phyloP scores from a whole-genome alignment of 1,140 invertebrate genomes.

The Anastatus disparis region DNA sequence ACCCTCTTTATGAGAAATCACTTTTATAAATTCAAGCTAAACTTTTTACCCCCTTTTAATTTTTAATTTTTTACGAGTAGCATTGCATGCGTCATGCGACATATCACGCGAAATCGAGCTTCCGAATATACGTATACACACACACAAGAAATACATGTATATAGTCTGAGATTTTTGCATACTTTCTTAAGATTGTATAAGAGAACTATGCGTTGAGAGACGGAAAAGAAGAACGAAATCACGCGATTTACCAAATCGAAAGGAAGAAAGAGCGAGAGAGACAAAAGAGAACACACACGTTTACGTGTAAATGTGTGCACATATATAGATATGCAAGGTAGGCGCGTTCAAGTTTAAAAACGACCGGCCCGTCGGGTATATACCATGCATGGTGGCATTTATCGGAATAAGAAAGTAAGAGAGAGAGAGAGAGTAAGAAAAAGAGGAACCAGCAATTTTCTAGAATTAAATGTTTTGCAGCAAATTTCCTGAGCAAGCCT shows the following conservation, averaged over 20 bases:
- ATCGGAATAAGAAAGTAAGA: neutral
- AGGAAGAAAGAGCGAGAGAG: neutral
- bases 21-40: too few species aligned
- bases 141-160: too few species aligned
- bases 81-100: conserved; percentile 12
- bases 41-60: too few species aligned
- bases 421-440: neutral
- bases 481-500: conserved; percentile 15
- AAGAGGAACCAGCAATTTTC: conserved; percentile 28
- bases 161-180: too few species aligned
- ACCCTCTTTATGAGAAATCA: too few species aligned
- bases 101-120: neutral
- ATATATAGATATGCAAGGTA: neutral
- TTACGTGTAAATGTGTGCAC: neutral
- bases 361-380: neutral
- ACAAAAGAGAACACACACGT: neutral
- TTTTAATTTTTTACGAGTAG: too few species aligned
- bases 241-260: conserved; percentile 26
- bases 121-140: too few species aligned
- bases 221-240: neutral
- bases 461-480: conserved; percentile 31
- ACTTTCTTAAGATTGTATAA: too few species aligned
- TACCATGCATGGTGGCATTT: neutral
- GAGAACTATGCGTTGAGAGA: too few species aligned
- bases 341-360: too few species aligned